Evolutionary conservation across 2,888 invertebrate genomes (phyloP).

Genomic region (Athetis lepigone): DNA sequence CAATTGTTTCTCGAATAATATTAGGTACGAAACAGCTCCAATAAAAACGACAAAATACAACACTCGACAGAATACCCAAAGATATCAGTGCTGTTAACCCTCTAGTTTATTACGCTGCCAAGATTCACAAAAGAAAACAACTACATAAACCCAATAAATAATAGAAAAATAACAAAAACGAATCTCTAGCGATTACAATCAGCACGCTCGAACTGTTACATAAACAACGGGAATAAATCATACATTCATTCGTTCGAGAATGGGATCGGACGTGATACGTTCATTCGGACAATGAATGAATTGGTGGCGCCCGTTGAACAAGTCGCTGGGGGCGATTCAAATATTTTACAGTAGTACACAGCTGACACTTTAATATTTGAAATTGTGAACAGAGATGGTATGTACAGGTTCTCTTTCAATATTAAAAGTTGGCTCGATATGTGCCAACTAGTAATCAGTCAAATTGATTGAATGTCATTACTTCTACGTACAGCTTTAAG

Average conservation of each 20-base stretch:
- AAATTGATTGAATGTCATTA: too few species aligned
- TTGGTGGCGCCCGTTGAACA: conserved; percentile 38
- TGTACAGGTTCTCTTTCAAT: too few species aligned
- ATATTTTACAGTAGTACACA: conserved; percentile 25
- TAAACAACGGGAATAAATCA: conserved; percentile 63
- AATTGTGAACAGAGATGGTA: conserved; percentile 22
- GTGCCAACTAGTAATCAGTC: neutral
- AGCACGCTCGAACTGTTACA: conserved; percentile 57
- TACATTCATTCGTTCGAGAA: conserved; percentile 58
- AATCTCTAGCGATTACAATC: conserved; percentile 62
- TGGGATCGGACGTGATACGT: conserved; percentile 55
- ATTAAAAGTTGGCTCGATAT: neutral
- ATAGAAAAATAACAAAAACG: conserved; percentile 61
- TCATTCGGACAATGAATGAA: conserved; percentile 50
- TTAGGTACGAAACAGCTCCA: conserved; percentile 24
- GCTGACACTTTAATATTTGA: conserved; percentile 27
- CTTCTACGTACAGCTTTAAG: too few species aligned
- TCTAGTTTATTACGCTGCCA: conserved; percentile 42
- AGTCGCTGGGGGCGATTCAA: conserved; percentile 34
- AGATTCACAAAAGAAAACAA: conserved; percentile 54
- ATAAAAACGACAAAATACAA: conserved; percentile 41
- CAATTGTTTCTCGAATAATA: conserved; percentile 12
- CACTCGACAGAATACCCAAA: conserved; percentile 25
- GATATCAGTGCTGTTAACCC: conserved; percentile 43
- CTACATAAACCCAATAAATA: conserved; percentile 60